phyloP scores from a whole-genome alignment of 2,113 vertebrate species.

The Chaetura pelagica region DNA sequence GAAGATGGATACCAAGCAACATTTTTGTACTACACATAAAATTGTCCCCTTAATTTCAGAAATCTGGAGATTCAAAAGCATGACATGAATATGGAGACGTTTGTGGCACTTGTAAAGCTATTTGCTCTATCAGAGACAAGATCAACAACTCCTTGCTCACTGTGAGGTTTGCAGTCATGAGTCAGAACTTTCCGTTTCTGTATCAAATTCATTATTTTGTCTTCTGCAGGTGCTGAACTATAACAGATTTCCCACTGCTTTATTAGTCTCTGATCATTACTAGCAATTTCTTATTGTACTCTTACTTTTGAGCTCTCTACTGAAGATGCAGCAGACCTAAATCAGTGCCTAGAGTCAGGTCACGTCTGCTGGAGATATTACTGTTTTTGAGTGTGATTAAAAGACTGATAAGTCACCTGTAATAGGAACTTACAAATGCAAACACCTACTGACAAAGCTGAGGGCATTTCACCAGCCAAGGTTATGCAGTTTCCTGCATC shows the following conservation, averaged over 20 bases:
- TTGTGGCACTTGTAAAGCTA: background rate
- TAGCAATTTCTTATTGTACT: background rate
- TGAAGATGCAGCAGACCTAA: background rate
- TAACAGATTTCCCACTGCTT: background rate
- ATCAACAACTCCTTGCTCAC: slow-evolving; percentile 78
- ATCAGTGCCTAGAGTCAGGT: background rate
- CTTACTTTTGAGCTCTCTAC: background rate
- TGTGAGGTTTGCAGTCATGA: slow-evolving; percentile 75
- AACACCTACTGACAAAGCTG: background rate
- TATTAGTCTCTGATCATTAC: background rate
- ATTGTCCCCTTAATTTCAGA: background rate
- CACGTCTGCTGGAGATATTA: background rate
- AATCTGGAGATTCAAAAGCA: background rate
- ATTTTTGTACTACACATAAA: background rate
- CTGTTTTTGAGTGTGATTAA: background rate
- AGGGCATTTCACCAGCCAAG: background rate
- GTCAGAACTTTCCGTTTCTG: slow-evolving; percentile 79
- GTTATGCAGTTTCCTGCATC: background rate
- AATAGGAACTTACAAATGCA: background rate
- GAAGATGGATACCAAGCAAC: background rate
- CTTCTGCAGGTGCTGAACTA: slow-evolving; percentile 72
- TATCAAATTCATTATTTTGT: slow-evolving; percentile 77
- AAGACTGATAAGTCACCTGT: background rate
- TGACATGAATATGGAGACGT: background rate
- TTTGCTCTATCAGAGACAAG: slow-evolving; percentile 69